Conservation (phyloP, 1,140 invertebrate genomes). For the Drosophila nasuta region DNA sequence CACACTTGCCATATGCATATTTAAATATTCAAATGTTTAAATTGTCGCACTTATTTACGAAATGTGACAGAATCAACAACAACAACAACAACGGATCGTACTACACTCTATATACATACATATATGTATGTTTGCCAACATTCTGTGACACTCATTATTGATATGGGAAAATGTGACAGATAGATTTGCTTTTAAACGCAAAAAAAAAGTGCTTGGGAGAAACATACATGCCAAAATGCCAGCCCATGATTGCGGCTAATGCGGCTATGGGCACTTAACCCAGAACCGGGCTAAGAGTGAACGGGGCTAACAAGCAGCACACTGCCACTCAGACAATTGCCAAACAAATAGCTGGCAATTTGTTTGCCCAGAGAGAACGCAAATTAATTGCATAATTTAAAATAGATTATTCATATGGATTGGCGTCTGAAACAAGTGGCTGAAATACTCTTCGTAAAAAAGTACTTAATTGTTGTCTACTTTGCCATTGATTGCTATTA, state of each 20-base stretch:
- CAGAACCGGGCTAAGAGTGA: constrained; percentile 5
- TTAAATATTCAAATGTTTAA: constrained; percentile 72
- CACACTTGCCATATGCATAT: constrained; percentile 60
- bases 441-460: neutral
- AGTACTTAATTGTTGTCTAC: constrained; percentile 6
- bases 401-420: constrained; percentile 32
- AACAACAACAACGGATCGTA: neutral
- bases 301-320: neutral
- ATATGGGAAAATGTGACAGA: constrained; percentile 5
- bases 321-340: constrained; percentile 18
- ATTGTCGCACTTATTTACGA: constrained; percentile 60
- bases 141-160: neutral
- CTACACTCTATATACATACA: neutral
- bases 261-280: constrained; percentile 35
- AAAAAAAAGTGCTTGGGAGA: neutral
- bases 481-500: neutral
- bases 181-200: neutral
- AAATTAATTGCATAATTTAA: constrained; percentile 76
- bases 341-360: constrained; percentile 60
- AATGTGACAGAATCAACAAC: constrained; percentile 24
- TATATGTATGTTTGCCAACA: neutral
- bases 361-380: constrained; percentile 36
- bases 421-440: constrained; percentile 6
- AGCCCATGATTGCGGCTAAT: constrained; percentile 10
- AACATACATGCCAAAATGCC: constrained; percentile 11